Conservation (phyloP, 2,113 vertebrate species). For the Agapornis roseicollis region DNA sequence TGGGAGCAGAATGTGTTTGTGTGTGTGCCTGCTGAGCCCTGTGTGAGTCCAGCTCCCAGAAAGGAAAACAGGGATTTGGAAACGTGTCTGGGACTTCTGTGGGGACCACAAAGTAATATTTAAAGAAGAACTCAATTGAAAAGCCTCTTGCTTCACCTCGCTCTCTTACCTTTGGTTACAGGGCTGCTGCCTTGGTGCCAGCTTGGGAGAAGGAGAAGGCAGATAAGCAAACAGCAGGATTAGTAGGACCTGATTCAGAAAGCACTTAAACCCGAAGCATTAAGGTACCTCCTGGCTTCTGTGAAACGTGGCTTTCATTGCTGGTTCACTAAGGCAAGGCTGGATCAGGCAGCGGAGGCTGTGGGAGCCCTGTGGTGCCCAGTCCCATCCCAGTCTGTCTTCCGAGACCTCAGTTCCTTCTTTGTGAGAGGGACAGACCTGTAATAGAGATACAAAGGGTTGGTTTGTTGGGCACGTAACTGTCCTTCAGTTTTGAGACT, state of each 20-base stretch:
- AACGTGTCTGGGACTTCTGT: not conserved
- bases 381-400: not conserved
- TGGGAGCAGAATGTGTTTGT: constrained; percentile 1
- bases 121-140: not conserved
- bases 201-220: not conserved
- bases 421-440: not conserved
- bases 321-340: not conserved
- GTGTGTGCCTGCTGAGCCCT: not conserved
- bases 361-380: not conserved
- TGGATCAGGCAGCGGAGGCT: not conserved
- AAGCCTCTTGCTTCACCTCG: not conserved
- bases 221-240: not conserved
- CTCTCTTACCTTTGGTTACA: not conserved
- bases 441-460: not conserved
- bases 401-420: not conserved
- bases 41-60: not conserved
- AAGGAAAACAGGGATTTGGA: not conserved
- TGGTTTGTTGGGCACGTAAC: not conserved
- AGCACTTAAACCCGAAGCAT: not conserved
- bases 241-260: not conserved
- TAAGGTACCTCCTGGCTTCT: not conserved
- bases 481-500: not conserved
- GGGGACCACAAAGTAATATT: not conserved
- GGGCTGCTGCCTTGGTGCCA: not conserved
- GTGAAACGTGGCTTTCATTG: not conserved